Evolutionary conservation across 2,888 invertebrate species (phyloP).

Genomic region (Monoplex corrugatus): DNA sequence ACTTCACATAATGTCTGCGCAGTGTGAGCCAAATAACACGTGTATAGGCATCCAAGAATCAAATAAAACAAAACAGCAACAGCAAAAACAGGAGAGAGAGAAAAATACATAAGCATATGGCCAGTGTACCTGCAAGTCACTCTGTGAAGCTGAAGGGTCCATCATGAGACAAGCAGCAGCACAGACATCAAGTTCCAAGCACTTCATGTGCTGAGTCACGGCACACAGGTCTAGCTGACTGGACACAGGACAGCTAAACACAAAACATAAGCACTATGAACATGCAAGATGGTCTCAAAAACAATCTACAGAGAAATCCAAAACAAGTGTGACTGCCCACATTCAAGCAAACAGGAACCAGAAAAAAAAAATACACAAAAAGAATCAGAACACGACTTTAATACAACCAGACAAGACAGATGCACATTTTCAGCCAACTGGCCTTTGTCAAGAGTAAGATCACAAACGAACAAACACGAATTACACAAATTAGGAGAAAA

Average conservation of each 20-base stretch:
- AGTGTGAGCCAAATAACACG: no score
- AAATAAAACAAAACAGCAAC: no score
- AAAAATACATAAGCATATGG: neutral
- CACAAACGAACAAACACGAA: no score
- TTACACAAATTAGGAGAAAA: no score
- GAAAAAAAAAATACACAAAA: neutral
- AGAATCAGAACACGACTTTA: neutral
- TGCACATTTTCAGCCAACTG: no score
- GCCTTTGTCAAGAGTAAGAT: no score
- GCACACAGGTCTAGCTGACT: conserved; percentile 63
- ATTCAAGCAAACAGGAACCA: neutral
- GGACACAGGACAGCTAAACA: conserved; percentile 71
- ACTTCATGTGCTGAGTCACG: conserved; percentile 61
- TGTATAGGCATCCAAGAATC: no score
- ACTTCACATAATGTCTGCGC: no score
- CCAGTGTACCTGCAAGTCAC: neutral
- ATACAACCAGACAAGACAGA: no score
- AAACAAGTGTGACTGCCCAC: no score
- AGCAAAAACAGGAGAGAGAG: neutral
- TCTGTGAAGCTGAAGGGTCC: conserved; percentile 42
- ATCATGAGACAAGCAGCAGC: conserved; percentile 67
- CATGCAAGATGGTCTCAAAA: neutral
- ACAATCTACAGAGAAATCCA: neutral
- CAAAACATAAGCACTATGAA: conserved; percentile 35
- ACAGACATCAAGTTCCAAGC: conserved; percentile 68